phyloP scores from a whole-genome alignment of 2,888 invertebrate genomes.

The Napeogenes sylphis region DNA sequence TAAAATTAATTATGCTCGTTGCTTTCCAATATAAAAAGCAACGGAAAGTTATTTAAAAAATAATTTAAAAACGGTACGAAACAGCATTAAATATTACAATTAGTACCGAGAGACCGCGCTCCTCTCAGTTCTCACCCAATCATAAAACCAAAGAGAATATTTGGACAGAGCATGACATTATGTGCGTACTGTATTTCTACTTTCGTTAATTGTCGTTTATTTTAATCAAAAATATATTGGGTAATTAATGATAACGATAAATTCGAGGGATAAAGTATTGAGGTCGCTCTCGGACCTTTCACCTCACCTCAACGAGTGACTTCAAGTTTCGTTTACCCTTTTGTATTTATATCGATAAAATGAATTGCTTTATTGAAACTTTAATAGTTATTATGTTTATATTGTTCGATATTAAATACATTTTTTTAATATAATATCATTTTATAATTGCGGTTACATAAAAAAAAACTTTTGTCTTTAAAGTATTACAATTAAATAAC shows the following conservation, averaged over 20 bases:
- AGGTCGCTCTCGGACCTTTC: slow-evolving; percentile 43
- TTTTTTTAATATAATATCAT: neutral
- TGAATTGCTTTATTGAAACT: neutral
- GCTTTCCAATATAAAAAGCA: too few species aligned
- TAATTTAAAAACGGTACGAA: neutral
- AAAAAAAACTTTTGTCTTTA: too few species aligned
- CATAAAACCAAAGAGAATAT: slow-evolving; percentile 7
- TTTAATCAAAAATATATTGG: slow-evolving; percentile 2
- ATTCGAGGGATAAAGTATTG: slow-evolving; percentile 38
- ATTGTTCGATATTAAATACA: neutral
- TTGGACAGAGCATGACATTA: slow-evolving; percentile 15
- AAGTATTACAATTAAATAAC: too few species aligned
- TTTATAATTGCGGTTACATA: too few species aligned
- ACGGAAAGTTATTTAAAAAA: slow-evolving; percentile 1
- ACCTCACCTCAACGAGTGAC: slow-evolving; percentile 36
- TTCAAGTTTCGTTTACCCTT: slow-evolving; percentile 14
- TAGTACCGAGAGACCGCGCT: neutral
- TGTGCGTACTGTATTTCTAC: neutral
- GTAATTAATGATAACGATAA: slow-evolving; percentile 18
- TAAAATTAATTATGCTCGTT: too few species aligned
- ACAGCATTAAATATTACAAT: too few species aligned
- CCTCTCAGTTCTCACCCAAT: too few species aligned
- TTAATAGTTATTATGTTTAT: neutral
- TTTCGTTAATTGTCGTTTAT: neutral
- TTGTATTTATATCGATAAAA: slow-evolving; percentile 1